phyloP scores from a whole-genome alignment of 1,140 invertebrate genomes.

The Drosophila nigrodunni region DNA sequence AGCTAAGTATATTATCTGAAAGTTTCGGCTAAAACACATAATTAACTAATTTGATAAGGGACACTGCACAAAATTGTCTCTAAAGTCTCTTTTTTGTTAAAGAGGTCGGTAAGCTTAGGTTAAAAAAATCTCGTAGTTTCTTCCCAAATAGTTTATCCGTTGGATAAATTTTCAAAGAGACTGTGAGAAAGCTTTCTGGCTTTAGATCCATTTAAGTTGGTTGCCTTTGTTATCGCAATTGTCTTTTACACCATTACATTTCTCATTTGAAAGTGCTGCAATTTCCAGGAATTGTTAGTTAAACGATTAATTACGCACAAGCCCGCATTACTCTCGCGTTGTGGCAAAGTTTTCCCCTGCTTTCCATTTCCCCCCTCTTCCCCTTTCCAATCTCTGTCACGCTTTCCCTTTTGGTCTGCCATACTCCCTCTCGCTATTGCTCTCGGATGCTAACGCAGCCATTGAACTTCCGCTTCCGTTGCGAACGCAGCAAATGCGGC shows the following conservation, averaged over 20 bases:
- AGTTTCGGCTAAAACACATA: neutral
- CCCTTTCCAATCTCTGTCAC: too few relatives aligned
- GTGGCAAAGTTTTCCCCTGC: constrained; percentile 3
- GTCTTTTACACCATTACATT: constrained; percentile 42
- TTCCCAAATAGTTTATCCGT: neutral
- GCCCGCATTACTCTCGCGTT: constrained; percentile 52
- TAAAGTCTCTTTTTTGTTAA: too few relatives aligned
- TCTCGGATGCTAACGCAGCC: constrained; percentile 12
- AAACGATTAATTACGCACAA: constrained; percentile 75
- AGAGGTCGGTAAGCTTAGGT: too few relatives aligned
- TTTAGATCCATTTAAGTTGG: constrained; percentile 15
- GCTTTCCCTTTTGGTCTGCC: neutral
- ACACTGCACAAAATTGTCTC: too few relatives aligned
- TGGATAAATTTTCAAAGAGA: constrained; percentile 19
- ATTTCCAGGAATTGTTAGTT: constrained; percentile 70
- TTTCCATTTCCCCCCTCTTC: neutral
- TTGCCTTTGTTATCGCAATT: constrained; percentile 49
- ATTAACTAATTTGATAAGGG: too few relatives aligned
- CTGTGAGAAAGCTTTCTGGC: constrained; percentile 1
- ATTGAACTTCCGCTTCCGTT: constrained; percentile 45
- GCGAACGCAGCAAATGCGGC: constrained; percentile 51
- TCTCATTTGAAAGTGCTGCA: constrained; percentile 39
- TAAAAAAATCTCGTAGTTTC: too few relatives aligned
- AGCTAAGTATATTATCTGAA: neutral
- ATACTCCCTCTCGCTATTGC: neutral